These are phyloP conservation scores for Megalops cyprinoides DNA, from an alignment of 2,797 vertebrate genomes.

Conservation along the genomic window DNA sequence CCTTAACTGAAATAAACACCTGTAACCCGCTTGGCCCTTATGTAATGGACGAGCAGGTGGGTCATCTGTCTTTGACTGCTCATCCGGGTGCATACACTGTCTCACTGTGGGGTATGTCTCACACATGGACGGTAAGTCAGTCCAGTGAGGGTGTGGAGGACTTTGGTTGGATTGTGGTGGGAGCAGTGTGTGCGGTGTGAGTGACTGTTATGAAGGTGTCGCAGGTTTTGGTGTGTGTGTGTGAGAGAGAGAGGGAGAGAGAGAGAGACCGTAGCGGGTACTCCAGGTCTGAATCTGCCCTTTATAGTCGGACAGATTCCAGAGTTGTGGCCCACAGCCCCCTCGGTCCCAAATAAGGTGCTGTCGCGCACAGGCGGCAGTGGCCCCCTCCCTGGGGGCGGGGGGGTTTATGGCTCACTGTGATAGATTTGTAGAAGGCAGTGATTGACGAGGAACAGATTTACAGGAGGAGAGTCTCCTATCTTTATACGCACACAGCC, in stretches of 20 bases:
- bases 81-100: no score
- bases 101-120: no score
- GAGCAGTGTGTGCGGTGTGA: no score
- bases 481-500: conserved; percentile 1
- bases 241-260: not conserved
- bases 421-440: conserved; percentile 54
- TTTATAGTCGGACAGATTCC: conserved; percentile 15
- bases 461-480: conserved; percentile 26
- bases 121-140: no score
- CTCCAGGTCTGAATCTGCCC: conserved; percentile 18
- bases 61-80: no score
- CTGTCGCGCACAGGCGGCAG: conserved; percentile 46
- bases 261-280: not conserved
- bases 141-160: no score
- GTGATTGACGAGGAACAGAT: conserved; percentile 54
- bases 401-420: conserved; percentile 41
- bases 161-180: no score
- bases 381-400: conserved; percentile 24
- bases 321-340: conserved; percentile 12
- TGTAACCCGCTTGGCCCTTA: no score
- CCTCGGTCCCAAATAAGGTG: conserved; percentile 66
- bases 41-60: no score
- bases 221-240: not conserved
- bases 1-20: no score
- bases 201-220: not conserved